phyloP scores from a whole-genome alignment of 2,113 vertebrate genomes.

The Amia ocellicauda region DNA sequence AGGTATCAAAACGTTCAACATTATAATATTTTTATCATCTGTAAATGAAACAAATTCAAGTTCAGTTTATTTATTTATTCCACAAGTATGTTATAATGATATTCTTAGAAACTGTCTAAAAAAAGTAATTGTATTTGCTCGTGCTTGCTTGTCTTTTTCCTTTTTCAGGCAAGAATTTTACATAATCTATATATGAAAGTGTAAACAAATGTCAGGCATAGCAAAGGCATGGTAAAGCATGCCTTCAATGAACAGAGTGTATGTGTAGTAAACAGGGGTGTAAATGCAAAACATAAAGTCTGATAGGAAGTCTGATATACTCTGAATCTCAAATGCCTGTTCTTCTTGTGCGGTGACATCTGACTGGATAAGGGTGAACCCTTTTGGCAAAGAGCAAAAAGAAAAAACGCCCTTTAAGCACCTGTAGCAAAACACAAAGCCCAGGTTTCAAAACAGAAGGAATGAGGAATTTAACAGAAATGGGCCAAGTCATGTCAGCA shows the following conservation, averaged over 20 bases:
- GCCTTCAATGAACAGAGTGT: neutral
- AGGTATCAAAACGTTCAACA: too few species aligned
- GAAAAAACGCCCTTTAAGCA: conserved; percentile 49
- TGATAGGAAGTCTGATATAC: conserved; percentile 61
- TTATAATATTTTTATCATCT: too few species aligned
- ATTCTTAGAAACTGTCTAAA: too few species aligned
- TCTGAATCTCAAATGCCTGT: conserved; percentile 34
- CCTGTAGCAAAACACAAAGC: conserved; percentile 68
- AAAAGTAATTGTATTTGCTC: too few species aligned
- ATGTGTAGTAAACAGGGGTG: conserved; percentile 3
- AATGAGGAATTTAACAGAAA: conserved; percentile 59
- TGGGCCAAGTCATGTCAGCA: conserved; percentile 68
- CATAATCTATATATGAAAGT: too few species aligned
- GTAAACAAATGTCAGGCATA: too few species aligned
- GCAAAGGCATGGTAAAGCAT: neutral
- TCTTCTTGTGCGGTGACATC: conserved; percentile 59
- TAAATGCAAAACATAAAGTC: conserved; percentile 35
- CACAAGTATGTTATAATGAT: too few species aligned
- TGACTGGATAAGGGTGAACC: conserved; percentile 49
- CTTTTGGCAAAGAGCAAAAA: conserved; percentile 25
- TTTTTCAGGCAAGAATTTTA: too few species aligned
- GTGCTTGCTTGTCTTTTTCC: too few species aligned
- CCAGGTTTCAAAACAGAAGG: conserved; percentile 54
- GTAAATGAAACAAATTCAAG: too few species aligned
- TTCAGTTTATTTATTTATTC: too few species aligned